A percentile compares a stretch with the other conserved stretches of the same genome.
phyloP scores from a whole-genome alignment of 1,140 invertebrate genomes.

The Drosophila aff. region DNA sequence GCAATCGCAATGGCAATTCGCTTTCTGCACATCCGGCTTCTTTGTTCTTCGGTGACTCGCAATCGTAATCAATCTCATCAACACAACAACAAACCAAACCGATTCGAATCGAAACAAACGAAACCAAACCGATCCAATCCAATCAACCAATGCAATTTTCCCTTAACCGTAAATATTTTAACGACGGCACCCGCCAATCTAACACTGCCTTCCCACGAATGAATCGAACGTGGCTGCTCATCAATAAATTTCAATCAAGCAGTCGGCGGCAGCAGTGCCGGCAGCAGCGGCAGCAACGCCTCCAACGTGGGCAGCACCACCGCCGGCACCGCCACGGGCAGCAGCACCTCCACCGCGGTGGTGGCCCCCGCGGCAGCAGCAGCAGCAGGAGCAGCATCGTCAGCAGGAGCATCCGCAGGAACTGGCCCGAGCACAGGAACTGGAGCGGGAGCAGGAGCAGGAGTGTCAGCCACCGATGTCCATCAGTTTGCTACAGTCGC shows the following conservation, averaged over 20 bases:
- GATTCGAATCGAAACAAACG: slow-evolving; percentile 8
- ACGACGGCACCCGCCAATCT: slow-evolving; percentile 69
- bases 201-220: slow-evolving; percentile 54
- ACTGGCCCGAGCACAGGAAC: slow-evolving; percentile 7
- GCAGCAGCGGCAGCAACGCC: slow-evolving; percentile 75
- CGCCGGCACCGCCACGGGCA: slow-evolving; percentile 67
- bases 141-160: slow-evolving; percentile 83
- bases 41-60: slow-evolving; percentile 43
- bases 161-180: slow-evolving; percentile 84
- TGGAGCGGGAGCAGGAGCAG: slow-evolving; percentile 18
- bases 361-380: slow-evolving; percentile 37
- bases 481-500: slow-evolving; percentile 45
- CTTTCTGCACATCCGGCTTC: slow-evolving; percentile 32
- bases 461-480: slow-evolving; percentile 29
- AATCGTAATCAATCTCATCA: slow-evolving; percentile 83
- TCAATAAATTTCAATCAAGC: slow-evolving; percentile 81
- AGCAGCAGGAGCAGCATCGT: slow-evolving; percentile 11
- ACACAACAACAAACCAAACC: slow-evolving; percentile 60
- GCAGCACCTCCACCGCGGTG: slow-evolving; percentile 69
- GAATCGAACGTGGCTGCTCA: slow-evolving; percentile 58
- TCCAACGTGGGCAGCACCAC: slow-evolving; percentile 73
- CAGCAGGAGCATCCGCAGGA: slow-evolving; percentile 23
- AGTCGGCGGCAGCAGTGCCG: slow-evolving; percentile 79
- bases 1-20: slow-evolving; percentile 32
- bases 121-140: slow-evolving; percentile 68